phyloP scores from a whole-genome alignment of 2,888 invertebrate species.

The Chesias legatella region DNA sequence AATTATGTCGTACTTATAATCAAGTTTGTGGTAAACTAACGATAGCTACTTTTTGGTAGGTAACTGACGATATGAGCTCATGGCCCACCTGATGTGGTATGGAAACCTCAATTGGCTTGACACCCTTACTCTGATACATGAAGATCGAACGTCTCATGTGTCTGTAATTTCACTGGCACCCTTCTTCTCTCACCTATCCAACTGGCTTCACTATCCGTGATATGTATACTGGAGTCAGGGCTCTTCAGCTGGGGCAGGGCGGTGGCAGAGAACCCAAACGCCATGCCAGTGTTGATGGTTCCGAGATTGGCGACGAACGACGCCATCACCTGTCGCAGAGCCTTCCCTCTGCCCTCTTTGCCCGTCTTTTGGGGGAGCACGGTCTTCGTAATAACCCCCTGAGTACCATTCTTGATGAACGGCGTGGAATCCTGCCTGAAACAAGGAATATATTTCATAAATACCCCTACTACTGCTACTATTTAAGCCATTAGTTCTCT shows the following conservation, averaged over 20 bases:
- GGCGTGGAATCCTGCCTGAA: slow-evolving; percentile 62
- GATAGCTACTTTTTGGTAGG: too few relatives aligned
- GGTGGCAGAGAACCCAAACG: slow-evolving; percentile 85
- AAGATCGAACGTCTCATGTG: too few relatives aligned
- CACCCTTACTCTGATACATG: too few relatives aligned
- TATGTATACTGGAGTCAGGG: slow-evolving; percentile 68
- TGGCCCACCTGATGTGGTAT: too few relatives aligned
- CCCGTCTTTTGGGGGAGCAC: slow-evolving; percentile 37
- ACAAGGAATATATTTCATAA: slow-evolving; percentile 26
- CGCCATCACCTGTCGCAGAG: slow-evolving; percentile 79
- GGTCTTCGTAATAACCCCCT: slow-evolving; percentile 48
- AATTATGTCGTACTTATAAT: too few relatives aligned
- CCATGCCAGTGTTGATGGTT: slow-evolving; percentile 85
- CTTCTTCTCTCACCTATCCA: slow-evolving; percentile 81
- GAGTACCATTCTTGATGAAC: slow-evolving; percentile 62
- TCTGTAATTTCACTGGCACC: not conserved
- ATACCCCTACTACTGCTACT: too few relatives aligned
- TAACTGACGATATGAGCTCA: too few relatives aligned
- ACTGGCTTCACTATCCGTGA: slow-evolving; percentile 80
- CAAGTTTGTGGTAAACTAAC: too few relatives aligned
- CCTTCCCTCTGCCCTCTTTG: slow-evolving; percentile 67
- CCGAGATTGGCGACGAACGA: slow-evolving; percentile 84
- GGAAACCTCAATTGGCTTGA: too few relatives aligned
- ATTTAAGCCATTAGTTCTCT: too few relatives aligned
- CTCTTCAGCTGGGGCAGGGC: slow-evolving; percentile 81